These are phyloP conservation scores for Asteroscopus sphinx DNA, from an alignment of 2,888 invertebrate species.

Conservation along the genomic window DNA sequence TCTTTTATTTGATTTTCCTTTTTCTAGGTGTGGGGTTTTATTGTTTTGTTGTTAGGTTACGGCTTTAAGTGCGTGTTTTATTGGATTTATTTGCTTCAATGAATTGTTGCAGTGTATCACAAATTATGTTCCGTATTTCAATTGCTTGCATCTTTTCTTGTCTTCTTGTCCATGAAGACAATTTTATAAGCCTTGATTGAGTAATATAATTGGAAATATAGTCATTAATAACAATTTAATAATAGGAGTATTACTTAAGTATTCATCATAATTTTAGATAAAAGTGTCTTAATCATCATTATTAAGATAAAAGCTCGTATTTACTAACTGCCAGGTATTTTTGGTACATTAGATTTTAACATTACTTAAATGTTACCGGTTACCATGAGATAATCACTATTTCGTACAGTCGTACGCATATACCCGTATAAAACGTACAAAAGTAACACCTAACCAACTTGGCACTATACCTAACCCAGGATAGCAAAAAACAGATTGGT, in stretches of 20 bases:
- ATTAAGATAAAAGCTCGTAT: no score
- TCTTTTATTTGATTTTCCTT: slow-evolving; percentile 54
- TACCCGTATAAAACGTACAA: slow-evolving; percentile 2
- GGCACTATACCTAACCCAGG: slow-evolving; percentile 45
- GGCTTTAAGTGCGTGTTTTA: slow-evolving; percentile 44
- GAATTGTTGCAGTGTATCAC: slow-evolving; percentile 36
- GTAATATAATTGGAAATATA: no score
- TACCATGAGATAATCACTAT: neutral
- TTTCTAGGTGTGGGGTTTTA: slow-evolving; percentile 42
- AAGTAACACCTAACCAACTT: slow-evolving; percentile 41
- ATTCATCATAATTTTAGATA: no score
- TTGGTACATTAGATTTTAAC: no score
- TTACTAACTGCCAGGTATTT: no score
- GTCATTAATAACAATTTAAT: no score
- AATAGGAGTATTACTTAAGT: no score
- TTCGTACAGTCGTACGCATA: neutral
- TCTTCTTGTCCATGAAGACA: no score
- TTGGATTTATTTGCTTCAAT: slow-evolving; percentile 40
- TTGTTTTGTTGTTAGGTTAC: slow-evolving; percentile 43
- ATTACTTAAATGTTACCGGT: slow-evolving; percentile 2
- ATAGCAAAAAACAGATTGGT: slow-evolving; percentile 57
- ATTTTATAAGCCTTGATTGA: no score
- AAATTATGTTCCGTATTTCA: slow-evolving; percentile 9
- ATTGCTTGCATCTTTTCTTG: neutral
- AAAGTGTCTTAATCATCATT: no score